phyloP scores from a whole-genome alignment of 2,113 vertebrate genomes.

The Condylura cristata region DNA sequence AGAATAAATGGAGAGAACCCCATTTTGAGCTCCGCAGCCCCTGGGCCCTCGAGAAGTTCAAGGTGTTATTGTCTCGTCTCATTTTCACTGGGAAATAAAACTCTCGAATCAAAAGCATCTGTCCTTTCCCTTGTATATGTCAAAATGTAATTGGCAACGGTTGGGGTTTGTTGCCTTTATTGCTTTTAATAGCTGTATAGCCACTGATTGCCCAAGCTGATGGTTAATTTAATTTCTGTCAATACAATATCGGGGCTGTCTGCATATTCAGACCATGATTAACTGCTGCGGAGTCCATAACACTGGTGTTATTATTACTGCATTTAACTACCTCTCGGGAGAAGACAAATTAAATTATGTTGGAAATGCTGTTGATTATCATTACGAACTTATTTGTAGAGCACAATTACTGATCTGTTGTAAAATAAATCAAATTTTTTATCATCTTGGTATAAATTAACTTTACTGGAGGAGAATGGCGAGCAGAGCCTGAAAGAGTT shows the following conservation, averaged over 20 bases:
- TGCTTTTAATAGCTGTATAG: constrained; percentile 92
- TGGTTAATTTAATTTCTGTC: constrained; percentile 95
- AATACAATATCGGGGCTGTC: constrained; percentile 94
- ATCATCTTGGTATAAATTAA: constrained; percentile 91
- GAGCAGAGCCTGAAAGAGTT: constrained; percentile 82
- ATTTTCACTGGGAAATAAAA: constrained; percentile 81
- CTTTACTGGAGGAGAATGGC: constrained; percentile 85
- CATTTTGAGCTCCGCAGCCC: rapidly evolving
- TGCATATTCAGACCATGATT: constrained; percentile 92
- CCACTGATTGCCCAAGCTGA: constrained; percentile 91
- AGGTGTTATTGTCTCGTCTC: constrained; percentile 2
- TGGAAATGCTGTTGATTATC: constrained; percentile 95
- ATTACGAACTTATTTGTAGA: constrained; percentile 93
- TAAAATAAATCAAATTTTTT: constrained; percentile 95
- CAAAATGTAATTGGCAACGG: constrained; percentile 90
- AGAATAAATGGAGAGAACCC: rapidly evolving
- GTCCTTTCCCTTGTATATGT: constrained; percentile 88
- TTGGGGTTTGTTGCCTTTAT: constrained; percentile 91
- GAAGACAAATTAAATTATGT: constrained; percentile 95
- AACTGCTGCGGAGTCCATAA: constrained; percentile 91
- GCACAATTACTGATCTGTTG: constrained; percentile 94
- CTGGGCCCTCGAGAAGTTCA: rapidly evolving
- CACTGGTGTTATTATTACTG: constrained; percentile 91
- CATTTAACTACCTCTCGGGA: constrained; percentile 93
- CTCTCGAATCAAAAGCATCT: constrained; percentile 85